Evolutionary conservation across 1,140 invertebrate genomes (phyloP), one percentile per base, ranked within the genome.

Genomic region (Diprion similis): DNA sequence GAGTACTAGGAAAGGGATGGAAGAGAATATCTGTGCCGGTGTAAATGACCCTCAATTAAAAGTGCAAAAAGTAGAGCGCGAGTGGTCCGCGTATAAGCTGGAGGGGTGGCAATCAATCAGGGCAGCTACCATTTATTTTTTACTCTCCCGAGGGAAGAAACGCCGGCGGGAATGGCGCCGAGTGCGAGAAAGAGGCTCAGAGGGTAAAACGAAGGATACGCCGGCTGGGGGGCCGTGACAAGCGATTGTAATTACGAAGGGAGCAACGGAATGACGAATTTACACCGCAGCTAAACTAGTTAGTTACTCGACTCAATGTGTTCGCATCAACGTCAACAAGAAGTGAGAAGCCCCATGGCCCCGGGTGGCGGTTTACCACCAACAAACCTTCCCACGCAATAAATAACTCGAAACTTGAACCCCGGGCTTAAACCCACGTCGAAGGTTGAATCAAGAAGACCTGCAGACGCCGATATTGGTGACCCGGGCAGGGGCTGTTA

Each of bases 21-120:
- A 64, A 64, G 17, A 64, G 17, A 64, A 18, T 15, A 18, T 64
- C 13, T 64, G 59, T 17, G 13, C 69, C 69, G 46, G 69, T 70
- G 79, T 75, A 81, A 78, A 78, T 81, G 72, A 79, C 78, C 72
- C 71, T 70, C 77, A 70, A 78, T 76, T 76, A 73, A 77, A 72
- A 70, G 68, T 66, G 70, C 66, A 65, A 73, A 72, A 64, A 73
- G 59, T 75, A 68, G 11, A 13, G 24, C 74, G 68, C 46, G 59
- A 71, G 72, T 19, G 64, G 17, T 70, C 46, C 69, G 51, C n/a
- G 47, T 37, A 37, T 37, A 37, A 37, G 24, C 24, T 37, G 24
- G 24, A 19, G n/a, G 71, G 71, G 69, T 70, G 73, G 71, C 78
- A 73, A 81, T 81, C 79, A 78, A 79, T 81, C 75, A 79, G 71